These are phyloP conservation scores for Ciconia boyciana DNA, from an alignment of 2,113 vertebrate genomes.

Conservation along the genomic window DNA sequence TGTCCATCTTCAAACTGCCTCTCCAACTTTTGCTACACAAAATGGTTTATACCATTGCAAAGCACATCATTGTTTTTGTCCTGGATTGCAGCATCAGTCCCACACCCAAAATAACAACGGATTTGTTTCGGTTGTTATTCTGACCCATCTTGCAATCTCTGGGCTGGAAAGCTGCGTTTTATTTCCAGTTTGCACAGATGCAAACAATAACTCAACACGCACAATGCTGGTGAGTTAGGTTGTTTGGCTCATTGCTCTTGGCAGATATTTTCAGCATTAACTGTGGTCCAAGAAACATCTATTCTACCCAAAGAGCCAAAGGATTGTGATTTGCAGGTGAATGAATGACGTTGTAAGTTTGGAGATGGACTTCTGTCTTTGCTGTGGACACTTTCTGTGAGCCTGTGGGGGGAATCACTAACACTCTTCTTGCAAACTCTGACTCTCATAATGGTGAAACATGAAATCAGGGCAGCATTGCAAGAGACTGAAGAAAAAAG, in stretches of 20 bases:
- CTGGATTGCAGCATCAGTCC: background rate
- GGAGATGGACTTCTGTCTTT: background rate
- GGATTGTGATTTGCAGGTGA: background rate
- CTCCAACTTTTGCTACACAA: background rate
- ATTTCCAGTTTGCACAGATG: background rate
- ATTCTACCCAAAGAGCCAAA: background rate
- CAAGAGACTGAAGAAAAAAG: background rate
- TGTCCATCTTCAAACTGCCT: background rate
- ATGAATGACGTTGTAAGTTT: background rate
- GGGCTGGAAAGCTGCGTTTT: background rate
- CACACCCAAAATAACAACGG: background rate
- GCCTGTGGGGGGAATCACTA: background rate
- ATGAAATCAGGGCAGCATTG: background rate
- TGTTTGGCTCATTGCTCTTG: background rate
- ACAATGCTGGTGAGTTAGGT: background rate
- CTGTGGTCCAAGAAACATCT: background rate
- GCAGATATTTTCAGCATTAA: background rate
- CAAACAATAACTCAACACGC: background rate
- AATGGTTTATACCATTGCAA: background rate
- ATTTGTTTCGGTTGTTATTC: background rate
- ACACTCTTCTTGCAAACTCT: background rate
- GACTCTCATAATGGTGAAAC: background rate
- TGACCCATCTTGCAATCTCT: background rate
- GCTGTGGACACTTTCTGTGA: background rate
- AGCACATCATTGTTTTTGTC: background rate